Evolutionary conservation across 2,113 vertebrate species (phyloP).

Genomic region (Sarotherodon lohbergeri): DNA sequence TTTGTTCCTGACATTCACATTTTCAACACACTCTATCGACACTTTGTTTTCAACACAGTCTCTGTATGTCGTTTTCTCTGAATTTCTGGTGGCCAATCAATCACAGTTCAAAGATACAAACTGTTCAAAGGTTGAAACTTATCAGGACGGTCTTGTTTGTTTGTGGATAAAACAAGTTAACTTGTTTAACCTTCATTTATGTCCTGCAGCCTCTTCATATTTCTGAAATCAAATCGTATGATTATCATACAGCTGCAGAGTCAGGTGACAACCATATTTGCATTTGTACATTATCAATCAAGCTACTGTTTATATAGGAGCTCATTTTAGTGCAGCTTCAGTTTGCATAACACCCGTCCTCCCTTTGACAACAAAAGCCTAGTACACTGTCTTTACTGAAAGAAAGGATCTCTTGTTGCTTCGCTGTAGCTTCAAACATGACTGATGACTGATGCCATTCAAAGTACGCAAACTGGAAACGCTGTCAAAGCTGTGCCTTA

Average conservation of each 20-base stretch:
- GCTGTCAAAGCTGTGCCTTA: not conserved
- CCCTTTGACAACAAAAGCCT: not conserved
- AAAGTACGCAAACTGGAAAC: not conserved
- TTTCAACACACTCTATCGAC: not conserved
- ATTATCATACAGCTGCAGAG: not conserved
- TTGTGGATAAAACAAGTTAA: not conserved
- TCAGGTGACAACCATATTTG: not conserved
- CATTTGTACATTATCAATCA: not conserved
- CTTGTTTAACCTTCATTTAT: not conserved
- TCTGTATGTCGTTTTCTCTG: fast-evolving
- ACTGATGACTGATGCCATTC: not conserved
- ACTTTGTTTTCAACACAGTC: not conserved
- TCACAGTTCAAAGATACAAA: not conserved
- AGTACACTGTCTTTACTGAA: not conserved
- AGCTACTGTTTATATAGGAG: not conserved
- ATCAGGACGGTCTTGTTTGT: not conserved
- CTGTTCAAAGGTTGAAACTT: not conserved
- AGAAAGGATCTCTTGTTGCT: not conserved
- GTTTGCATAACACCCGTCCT: not conserved
- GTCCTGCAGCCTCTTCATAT: not conserved
- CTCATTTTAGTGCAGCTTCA: not conserved
- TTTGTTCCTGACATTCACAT: not conserved
- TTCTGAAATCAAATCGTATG: not conserved
- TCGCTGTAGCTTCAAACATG: not conserved
- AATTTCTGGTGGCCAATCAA: not conserved